Base-by-base conservation (phyloP, 2,888 invertebrate species). In the Cylindroiulus punctatus region DNA sequence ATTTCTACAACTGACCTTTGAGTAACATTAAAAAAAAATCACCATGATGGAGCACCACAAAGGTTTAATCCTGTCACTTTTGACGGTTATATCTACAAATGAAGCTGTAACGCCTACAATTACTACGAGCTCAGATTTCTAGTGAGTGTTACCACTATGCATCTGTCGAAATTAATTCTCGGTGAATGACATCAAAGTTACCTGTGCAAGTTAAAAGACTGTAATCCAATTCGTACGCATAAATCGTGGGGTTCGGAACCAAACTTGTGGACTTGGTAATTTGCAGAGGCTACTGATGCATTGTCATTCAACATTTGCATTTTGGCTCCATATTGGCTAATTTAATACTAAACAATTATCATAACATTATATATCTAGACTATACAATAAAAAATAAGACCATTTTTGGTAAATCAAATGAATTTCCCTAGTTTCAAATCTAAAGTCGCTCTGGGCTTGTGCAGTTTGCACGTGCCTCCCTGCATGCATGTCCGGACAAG, bases 281-380 rank as follows among this genome's bases (percentile, higher is more conserved):
- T 65, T 65, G 65, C 8, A 26, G 26, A 26, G 10, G 65, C 12
- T 26, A 12, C 65, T 12, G n/a, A 26, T 12, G 22, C 57, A 57
- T 57, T 57, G 19, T 65, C 26, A 12, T 65, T 65, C 65, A 65
- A 65, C 65, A 22, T 65, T 65, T 65, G 65, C 65, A 65, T 65
- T 65, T 65, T 65, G 26, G 22, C 65, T 65, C 65, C 65, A 65
- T 65, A 65, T 65, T 26, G 26, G 1, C 26, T 65, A 65, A 65
- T 65, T 65, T 65, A 26, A n/a, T 65, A 26, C 65, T 12, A 65
- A 65, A 65, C 65, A 65, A 65, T 65, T 65, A 65, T 26, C 26
- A 8, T 65, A 65, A 65, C 65, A 26, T 65, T 65, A 65, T 12
- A 22, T 22, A 65, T 12, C 26, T 30, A 65, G 12, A 26, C 10